These are phyloP conservation scores for Oncorhynchus clarkii DNA, from an alignment of 2,113 vertebrate genomes.

Conservation along the genomic window DNA sequence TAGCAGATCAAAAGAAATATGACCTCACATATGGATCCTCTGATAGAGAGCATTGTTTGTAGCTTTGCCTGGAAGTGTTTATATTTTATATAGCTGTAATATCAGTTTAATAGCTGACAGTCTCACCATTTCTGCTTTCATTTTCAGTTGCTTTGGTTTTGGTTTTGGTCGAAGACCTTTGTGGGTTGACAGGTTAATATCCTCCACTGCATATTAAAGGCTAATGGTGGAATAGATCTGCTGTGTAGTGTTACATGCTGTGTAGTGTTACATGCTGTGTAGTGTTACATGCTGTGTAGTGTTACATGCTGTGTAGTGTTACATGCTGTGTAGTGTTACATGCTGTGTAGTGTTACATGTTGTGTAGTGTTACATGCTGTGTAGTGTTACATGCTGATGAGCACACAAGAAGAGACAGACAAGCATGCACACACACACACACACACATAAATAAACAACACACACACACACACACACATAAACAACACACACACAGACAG, in stretches of 20 bases:
- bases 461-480: constrained; percentile 1
- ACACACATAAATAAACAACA: background rate
- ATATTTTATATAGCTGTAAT: too few species aligned
- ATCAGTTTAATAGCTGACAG: too few species aligned
- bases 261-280: too few species aligned
- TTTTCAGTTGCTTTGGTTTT: too few species aligned
- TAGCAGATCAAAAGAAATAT: too few species aligned
- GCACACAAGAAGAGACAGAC: background rate
- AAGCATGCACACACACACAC: background rate
- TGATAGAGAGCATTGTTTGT: background rate
- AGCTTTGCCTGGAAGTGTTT: background rate
- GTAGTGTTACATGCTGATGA: background rate
- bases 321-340: background rate
- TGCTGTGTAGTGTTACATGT: too few species aligned
- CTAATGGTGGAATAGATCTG: background rate
- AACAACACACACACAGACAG: background rate
- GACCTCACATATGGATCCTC: too few species aligned
- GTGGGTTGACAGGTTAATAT: background rate
- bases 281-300: too few species aligned
- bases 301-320: background rate
- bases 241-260: background rate
- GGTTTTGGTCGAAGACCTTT: background rate
- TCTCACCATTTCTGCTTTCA: too few species aligned
- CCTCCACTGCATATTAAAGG: background rate
- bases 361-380: too few species aligned